Conservation (phyloP, 2,797 vertebrate species). For the Leuciscus waleckii region DNA sequence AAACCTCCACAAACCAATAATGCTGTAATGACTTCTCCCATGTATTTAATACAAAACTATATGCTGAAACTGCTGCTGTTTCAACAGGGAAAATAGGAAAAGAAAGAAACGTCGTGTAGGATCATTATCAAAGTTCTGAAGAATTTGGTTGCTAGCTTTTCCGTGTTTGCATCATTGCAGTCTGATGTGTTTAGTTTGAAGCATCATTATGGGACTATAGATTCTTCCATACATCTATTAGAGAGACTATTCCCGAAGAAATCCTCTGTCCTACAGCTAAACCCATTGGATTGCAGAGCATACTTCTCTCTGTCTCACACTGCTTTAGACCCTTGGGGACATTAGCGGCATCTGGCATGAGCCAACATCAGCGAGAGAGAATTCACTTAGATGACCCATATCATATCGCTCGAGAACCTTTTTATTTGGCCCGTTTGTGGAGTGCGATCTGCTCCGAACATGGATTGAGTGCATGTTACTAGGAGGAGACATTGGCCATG, state of each 20-base stretch:
- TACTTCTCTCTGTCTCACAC: neutral
- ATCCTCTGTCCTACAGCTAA: neutral
- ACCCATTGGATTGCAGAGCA: neutral
- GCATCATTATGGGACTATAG: neutral
- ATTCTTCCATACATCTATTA: neutral
- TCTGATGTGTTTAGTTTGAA: neutral
- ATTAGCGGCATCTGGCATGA: slow-evolving; percentile 74
- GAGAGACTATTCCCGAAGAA: neutral
- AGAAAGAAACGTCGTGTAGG: neutral
- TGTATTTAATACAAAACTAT: neutral
- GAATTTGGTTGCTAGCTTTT: neutral
- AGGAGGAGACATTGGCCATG: neutral
- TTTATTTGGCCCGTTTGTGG: slow-evolving; percentile 22
- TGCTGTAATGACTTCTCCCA: neutral
- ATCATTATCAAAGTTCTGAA: neutral
- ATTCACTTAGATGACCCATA: slow-evolving; percentile 16
- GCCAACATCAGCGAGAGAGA: slow-evolving; percentile 58
- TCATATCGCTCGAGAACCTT: slow-evolving; percentile 25
- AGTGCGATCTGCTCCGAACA: slow-evolving; percentile 7
- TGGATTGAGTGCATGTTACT: slow-evolving; percentile 14
- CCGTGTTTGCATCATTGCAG: neutral
- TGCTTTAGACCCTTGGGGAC: slow-evolving; percentile 66
- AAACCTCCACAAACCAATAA: slow-evolving; percentile 19
- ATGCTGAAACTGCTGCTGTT: neutral
- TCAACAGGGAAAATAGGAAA: neutral